Conservation (phyloP, 2,113 vertebrate genomes). For the Paedocypris sp. region DNA sequence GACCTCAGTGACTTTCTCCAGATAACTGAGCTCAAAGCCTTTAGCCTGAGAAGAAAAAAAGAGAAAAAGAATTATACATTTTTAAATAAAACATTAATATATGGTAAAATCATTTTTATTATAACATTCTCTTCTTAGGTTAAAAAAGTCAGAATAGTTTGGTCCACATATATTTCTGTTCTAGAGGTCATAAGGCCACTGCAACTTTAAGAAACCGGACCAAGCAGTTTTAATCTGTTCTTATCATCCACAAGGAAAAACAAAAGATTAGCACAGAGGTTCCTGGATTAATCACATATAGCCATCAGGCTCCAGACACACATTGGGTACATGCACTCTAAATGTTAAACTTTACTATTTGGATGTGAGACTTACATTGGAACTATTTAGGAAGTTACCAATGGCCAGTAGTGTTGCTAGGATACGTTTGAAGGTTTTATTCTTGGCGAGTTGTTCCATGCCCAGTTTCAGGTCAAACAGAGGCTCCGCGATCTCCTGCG, state of each 20-base stretch:
- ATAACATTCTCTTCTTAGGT: too few relatives aligned
- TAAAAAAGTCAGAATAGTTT: background rate
- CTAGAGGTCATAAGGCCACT: background rate
- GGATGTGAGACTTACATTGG: conserved; percentile 62
- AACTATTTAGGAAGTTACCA: conserved; percentile 89
- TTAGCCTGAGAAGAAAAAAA: conserved; percentile 62
- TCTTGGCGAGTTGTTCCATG: conserved; percentile 86
- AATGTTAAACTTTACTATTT: conserved; percentile 12
- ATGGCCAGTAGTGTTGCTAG: conserved; percentile 83
- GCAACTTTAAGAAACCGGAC: background rate
- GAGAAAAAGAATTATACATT: too few relatives aligned
- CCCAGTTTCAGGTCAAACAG: conserved; percentile 89
- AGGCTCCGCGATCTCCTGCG: conserved; percentile 85
- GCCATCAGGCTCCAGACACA: background rate
- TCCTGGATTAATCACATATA: background rate
- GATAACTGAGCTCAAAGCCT: conserved; percentile 88
- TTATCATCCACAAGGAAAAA: background rate
- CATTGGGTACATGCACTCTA: background rate
- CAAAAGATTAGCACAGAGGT: background rate
- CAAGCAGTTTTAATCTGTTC: background rate
- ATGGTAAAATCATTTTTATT: too few relatives aligned
- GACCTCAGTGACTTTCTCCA: conserved; percentile 95
- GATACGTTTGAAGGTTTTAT: conserved; percentile 83
- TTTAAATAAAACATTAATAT: too few relatives aligned
- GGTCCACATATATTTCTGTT: background rate